Evolutionary conservation across 2,113 vertebrate species (phyloP).

Genomic region (Nerophis lumbriciformis): DNA sequence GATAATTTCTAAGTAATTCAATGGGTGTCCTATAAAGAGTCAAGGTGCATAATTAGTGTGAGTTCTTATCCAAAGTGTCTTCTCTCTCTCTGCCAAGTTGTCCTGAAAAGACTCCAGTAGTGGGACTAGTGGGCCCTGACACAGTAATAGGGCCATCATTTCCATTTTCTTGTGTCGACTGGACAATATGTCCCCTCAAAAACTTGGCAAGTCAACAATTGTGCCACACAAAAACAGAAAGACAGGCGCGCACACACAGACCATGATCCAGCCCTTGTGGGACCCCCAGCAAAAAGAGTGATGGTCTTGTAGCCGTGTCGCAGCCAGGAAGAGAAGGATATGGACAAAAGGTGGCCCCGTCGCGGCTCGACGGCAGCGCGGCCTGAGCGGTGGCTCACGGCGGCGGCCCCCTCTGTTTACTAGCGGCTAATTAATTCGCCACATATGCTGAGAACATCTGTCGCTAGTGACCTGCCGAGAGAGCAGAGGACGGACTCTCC

Average conservation of each 20-base stretch:
- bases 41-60: constrained; percentile 19
- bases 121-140: constrained; percentile 54
- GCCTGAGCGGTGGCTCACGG: constrained; percentile 81
- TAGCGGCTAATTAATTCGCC: constrained; percentile 99
- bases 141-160: neutral
- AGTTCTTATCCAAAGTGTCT: constrained; percentile 46
- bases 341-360: constrained; percentile 87
- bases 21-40: constrained; percentile 4
- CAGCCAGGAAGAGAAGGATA: constrained; percentile 83
- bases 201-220: constrained; percentile 67
- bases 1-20: neutral
- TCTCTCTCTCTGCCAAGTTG: constrained; percentile 62
- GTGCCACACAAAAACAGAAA: constrained; percentile 42
- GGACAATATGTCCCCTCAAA: constrained; percentile 81
- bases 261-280: constrained; percentile 43
- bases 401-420: constrained; percentile 94
- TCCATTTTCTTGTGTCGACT: neutral
- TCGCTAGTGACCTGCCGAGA: constrained; percentile 91
- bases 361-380: constrained; percentile 48
- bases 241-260: constrained; percentile 38
- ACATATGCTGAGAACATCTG: constrained; percentile 99
- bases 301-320: constrained; percentile 81
- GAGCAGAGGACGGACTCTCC: constrained; percentile 86
- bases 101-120: constrained; percentile 67
- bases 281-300: constrained; percentile 93